A percentile compares a stretch with the other conserved stretches of the same genome.
phyloP scores from a whole-genome alignment of 2,797 vertebrate species.

The Scolopax bukidnonensis region DNA sequence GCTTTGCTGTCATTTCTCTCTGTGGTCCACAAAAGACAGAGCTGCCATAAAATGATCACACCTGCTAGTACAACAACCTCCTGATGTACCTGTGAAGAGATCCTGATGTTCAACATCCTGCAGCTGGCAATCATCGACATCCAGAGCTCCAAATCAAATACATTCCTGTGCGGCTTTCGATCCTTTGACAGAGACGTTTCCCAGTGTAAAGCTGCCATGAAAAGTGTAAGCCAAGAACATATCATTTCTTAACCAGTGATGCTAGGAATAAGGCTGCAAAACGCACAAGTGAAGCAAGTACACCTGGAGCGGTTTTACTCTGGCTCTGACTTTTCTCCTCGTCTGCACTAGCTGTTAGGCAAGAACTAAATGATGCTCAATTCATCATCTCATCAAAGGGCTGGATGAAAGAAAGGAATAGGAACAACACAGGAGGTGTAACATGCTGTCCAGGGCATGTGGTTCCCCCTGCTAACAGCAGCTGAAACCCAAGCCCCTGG shows the following conservation, averaged over 20 bases:
- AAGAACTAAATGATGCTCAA: not conserved
- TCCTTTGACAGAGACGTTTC: slow-evolving; percentile 21
- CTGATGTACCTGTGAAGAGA: slow-evolving; percentile 5
- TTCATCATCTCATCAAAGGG: not conserved
- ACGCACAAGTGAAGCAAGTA: not conserved
- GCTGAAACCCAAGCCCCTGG: not conserved
- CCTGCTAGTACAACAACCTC: not conserved
- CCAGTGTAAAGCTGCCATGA: not conserved
- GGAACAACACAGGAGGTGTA: not conserved
- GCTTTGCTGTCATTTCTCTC: not conserved
- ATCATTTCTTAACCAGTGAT: not conserved
- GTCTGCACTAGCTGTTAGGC: not conserved
- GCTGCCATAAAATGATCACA: not conserved
- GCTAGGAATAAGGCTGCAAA: not conserved
- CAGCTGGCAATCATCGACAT: slow-evolving; percentile 16
- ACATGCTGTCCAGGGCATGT: fast-evolving
- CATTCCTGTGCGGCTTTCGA: not conserved
- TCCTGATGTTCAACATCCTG: not conserved
- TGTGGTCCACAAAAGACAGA: not conserved
- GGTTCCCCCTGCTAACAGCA: not conserved
- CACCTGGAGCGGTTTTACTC: not conserved
- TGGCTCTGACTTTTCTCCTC: not conserved
- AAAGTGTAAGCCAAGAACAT: not conserved
- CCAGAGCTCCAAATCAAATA: not conserved
- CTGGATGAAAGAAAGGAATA: not conserved